phyloP scores from a whole-genome alignment of 2,888 invertebrate species.

The Drosophila recens region DNA sequence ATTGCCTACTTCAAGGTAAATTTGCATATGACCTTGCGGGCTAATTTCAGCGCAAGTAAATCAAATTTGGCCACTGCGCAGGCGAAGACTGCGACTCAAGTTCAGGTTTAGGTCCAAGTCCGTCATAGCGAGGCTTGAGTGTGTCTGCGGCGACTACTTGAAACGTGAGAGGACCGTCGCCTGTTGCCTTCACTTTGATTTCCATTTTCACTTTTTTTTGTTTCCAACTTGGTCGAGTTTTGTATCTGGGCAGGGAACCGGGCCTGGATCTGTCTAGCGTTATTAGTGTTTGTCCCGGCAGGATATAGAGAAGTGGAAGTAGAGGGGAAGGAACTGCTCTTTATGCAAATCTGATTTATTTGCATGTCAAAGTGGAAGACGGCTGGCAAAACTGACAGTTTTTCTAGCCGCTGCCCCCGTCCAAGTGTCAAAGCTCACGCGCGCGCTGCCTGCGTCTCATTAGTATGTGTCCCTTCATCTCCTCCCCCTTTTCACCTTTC shows the following conservation, averaged over 20 bases:
- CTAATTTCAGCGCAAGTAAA: slow-evolving; percentile 49
- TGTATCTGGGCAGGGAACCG: not conserved
- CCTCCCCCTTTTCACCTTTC: not conserved
- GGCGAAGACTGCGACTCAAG: not conserved
- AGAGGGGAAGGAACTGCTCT: slow-evolving; percentile 35
- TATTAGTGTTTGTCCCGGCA: slow-evolving; percentile 39
- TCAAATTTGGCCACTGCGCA: slow-evolving; percentile 68
- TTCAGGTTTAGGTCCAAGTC: not conserved
- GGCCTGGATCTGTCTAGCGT: slow-evolving; percentile 55
- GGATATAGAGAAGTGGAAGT: slow-evolving; percentile 1
- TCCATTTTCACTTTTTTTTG: not conserved
- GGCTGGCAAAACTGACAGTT: slow-evolving; percentile 23
- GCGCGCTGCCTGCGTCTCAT: slow-evolving; percentile 52
- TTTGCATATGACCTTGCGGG: slow-evolving; percentile 41
- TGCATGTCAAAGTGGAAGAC: slow-evolving; percentile 75
- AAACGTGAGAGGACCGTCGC: slow-evolving; percentile 23
- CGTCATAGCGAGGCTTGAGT: slow-evolving; percentile 16
- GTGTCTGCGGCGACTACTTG: slow-evolving; percentile 48
- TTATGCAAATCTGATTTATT: slow-evolving; percentile 83
- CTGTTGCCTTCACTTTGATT: slow-evolving; percentile 23
- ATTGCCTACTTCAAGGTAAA: slow-evolving; percentile 18
- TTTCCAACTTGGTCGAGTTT: not conserved
- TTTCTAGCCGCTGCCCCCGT: slow-evolving; percentile 16
- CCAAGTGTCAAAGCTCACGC: slow-evolving; percentile 58
- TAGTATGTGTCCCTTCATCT: slow-evolving; percentile 27